phyloP scores from a whole-genome alignment of 2,888 invertebrate species.

The Spodoptera littoralis region DNA sequence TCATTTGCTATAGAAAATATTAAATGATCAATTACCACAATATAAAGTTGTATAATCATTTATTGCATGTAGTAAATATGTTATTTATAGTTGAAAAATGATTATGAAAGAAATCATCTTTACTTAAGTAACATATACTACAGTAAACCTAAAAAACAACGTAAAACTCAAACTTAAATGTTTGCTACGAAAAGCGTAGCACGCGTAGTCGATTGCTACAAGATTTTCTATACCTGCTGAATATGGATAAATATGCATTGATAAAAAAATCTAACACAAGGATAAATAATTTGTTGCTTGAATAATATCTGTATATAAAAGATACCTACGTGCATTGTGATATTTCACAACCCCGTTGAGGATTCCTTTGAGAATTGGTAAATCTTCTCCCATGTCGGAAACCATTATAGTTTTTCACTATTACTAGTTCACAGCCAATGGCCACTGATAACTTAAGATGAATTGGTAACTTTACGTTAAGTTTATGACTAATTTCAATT shows the following conservation, averaged over 20 bases:
- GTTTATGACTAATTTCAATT: constrained; percentile 71
- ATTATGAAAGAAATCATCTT: too few species aligned
- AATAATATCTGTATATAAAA: constrained; percentile 40
- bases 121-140: too few species aligned
- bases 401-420: constrained; percentile 85
- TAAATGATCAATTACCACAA: too few species aligned
- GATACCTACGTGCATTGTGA: constrained; percentile 97
- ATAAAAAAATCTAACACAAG: constrained; percentile 10
- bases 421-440: constrained; percentile 86
- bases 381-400: constrained; percentile 94
- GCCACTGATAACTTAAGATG: constrained; percentile 80
- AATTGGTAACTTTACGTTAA: constrained; percentile 81
- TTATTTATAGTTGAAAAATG: too few species aligned
- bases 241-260: constrained; percentile 11
- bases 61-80: too few species aligned
- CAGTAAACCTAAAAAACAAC: neutral
- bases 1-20: too few species aligned
- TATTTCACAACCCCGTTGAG: constrained; percentile 96
- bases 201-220: constrained; percentile 49
- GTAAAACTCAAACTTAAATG: neutral
- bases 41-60: too few species aligned
- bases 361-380: constrained; percentile 96
- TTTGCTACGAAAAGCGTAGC: constrained; percentile 37
- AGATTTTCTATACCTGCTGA: constrained; percentile 15
- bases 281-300: neutral